Conservation (phyloP, 1,140 invertebrate genomes). For the Ridgeia piscesae region DNA sequence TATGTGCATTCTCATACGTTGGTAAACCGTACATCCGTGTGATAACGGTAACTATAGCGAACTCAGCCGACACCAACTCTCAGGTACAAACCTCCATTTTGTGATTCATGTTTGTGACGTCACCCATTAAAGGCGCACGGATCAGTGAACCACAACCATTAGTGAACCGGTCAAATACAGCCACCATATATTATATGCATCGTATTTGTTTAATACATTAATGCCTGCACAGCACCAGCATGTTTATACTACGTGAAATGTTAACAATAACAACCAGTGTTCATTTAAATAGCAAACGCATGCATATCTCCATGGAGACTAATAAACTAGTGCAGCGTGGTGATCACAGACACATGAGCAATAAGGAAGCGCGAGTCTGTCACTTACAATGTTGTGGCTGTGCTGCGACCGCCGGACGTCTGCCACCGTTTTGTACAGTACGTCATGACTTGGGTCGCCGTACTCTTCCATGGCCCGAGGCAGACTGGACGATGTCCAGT, state of each 20-base stretch:
- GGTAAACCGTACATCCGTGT: not conserved
- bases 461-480: not conserved
- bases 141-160: not conserved
- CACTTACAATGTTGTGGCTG: not conserved
- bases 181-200: not conserved
- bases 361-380: not conserved
- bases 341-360: not conserved
- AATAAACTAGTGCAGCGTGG: not conserved
- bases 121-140: not conserved
- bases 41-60: not conserved
- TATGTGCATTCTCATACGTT: not conserved
- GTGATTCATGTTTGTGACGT: slow-evolving; percentile 5
- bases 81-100: slow-evolving; percentile 5
- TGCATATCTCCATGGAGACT: not conserved
- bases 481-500: not conserved
- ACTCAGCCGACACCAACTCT: not conserved
- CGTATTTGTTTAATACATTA: not conserved
- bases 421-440: not conserved
- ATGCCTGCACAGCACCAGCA: not conserved
- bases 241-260: not conserved
- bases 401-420: not conserved
- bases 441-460: not conserved
- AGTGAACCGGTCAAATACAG: not conserved
- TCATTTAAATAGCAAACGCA: not conserved
- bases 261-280: not conserved